Percentiles rank a stretch among this genome's conserved stretches.
Conservation (phyloP, 2,888 invertebrate genomes). For the Rotaria macrura region DNA sequence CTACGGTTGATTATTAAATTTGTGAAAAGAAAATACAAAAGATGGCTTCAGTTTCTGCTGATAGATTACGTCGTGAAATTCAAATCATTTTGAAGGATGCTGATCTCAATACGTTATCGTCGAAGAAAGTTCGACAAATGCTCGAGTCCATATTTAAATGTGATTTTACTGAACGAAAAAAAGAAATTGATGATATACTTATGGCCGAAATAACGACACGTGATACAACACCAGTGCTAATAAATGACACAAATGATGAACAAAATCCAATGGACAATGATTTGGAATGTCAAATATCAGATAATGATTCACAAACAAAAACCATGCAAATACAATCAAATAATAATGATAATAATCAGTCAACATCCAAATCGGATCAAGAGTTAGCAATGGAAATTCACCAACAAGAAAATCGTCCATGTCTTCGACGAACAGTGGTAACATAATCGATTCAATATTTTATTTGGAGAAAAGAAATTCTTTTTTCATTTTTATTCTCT, state of each 20-base stretch:
- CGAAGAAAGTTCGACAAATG: conserved; percentile 10
- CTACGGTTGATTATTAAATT: too few relatives aligned
- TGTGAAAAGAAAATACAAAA: neutral
- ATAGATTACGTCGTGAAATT: conserved; percentile 1
- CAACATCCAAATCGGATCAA: neutral
- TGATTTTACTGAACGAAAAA: conserved; percentile 13
- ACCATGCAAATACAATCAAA: neutral
- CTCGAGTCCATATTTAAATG: neutral
- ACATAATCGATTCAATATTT: neutral
- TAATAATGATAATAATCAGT: neutral
- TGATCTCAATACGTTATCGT: conserved; percentile 14
- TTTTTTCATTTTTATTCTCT: neutral
- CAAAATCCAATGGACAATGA: neutral
- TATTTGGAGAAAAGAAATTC: neutral
- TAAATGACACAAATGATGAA: neutral
- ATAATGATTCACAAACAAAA: neutral
- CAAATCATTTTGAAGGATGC: neutral
- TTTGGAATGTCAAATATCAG: neutral
- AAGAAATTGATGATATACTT: conserved; percentile 18
- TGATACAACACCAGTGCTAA: neutral
- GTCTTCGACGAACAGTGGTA: neutral
- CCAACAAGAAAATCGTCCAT: conserved; percentile 10
- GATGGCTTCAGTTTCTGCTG: neutral
- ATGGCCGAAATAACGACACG: conserved; percentile 5
- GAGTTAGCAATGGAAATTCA: neutral